Percentiles rank a stretch among this genome's conserved stretches.
These are phyloP conservation scores for Leuctra nigra DNA, from an alignment of 2,888 invertebrate genomes.

Conservation along the genomic window DNA sequence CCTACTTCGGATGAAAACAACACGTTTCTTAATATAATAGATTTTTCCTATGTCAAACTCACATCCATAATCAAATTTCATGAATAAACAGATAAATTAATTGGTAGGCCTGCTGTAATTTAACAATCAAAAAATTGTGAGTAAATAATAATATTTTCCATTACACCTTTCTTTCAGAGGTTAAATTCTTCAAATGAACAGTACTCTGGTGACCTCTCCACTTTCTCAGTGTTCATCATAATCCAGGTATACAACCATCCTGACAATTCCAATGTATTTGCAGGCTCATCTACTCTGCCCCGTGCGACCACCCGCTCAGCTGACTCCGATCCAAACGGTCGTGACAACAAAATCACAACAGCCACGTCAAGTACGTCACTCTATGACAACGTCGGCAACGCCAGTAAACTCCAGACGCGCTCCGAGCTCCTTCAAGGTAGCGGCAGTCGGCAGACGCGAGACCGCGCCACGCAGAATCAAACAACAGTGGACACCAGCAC, in stretches of 20 bases:
- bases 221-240: background rate
- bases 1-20: too few species aligned
- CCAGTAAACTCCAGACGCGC: conserved; percentile 35
- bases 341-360: conserved; percentile 63
- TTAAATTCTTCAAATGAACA: too few species aligned
- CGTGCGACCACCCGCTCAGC: conserved; percentile 65
- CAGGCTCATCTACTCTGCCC: conserved; percentile 80
- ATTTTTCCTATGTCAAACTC: too few species aligned
- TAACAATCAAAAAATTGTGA: too few species aligned
- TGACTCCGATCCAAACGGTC: conserved; percentile 50
- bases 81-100: too few species aligned
- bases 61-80: too few species aligned
- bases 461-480: conserved; percentile 44
- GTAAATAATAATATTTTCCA: too few species aligned
- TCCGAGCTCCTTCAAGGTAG: conserved; percentile 29
- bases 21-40: too few species aligned
- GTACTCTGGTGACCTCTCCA: too few species aligned
- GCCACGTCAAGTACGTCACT: conserved; percentile 85
- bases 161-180: too few species aligned
- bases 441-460: conserved; percentile 40
- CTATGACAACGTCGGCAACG: conserved; percentile 67
- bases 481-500: conserved; percentile 64
- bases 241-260: background rate
- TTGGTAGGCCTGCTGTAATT: too few species aligned
- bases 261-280: background rate